phyloP scores from a whole-genome alignment of 2,888 invertebrate genomes.

The Dasypolia templi region DNA sequence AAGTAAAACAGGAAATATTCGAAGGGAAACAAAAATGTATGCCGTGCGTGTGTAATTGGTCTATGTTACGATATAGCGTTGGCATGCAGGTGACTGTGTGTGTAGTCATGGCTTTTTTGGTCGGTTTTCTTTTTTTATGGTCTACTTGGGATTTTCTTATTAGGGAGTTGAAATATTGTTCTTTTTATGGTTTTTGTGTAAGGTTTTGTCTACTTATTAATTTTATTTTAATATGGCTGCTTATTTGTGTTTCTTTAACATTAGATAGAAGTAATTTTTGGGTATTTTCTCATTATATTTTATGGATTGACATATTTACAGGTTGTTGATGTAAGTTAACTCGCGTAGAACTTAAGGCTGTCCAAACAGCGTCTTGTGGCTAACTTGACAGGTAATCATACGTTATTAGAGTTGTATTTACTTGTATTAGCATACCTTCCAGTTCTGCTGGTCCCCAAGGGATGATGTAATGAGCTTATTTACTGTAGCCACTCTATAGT shows the following conservation, averaged over 20 bases:
- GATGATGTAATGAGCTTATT: slow-evolving; percentile 42
- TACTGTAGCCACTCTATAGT: slow-evolving; percentile 16
- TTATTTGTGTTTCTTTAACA: background rate
- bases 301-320: background rate
- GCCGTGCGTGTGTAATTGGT: slow-evolving; percentile 70
- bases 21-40: slow-evolving; percentile 65
- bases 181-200: slow-evolving; percentile 31
- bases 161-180: slow-evolving; percentile 32
- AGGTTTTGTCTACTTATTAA: background rate
- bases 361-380: background rate
- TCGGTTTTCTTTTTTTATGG: slow-evolving; percentile 39
- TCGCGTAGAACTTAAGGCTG: background rate
- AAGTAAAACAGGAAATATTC: slow-evolving; percentile 68
- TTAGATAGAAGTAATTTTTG: background rate
- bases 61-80: slow-evolving; percentile 61
- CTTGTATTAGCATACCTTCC: slow-evolving; percentile 17
- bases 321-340: background rate
- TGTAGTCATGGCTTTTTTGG: slow-evolving; percentile 39
- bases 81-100: slow-evolving; percentile 53
- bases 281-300: background rate
- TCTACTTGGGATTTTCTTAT: slow-evolving; percentile 31
- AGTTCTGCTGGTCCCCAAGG: slow-evolving; percentile 40
- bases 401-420: slow-evolving; percentile 39
- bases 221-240: background rate
- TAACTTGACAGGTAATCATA: slow-evolving; percentile 35